Base-by-base conservation (phyloP, 2,797 vertebrate genomes). In the Eulemur rubriventer region DNA sequence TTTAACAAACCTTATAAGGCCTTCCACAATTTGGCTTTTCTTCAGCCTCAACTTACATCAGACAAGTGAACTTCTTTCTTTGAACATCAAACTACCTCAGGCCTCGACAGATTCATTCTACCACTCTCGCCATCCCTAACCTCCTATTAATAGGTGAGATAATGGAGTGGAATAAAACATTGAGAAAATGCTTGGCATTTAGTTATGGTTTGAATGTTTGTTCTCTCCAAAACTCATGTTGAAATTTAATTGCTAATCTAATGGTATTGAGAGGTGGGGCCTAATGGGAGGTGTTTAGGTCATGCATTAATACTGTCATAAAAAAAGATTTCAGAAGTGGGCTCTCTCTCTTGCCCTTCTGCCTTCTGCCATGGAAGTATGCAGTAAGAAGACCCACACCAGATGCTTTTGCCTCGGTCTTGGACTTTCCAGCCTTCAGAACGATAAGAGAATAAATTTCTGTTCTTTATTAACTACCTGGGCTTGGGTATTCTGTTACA, bases 31-130 rank as follows among this genome's bases (percentile, higher is more conserved):
- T 55, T 84, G 84, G 33, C 33, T 73, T 26, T 6, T 89, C 46
- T 83, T 93, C 46, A 94, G 93, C 33, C 57, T 87, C 82, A 95
- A 88, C 69, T 91, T 72, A 78, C 18, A 92, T 35, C 43, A 78
- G 22, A 89, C 16, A 91, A 72, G 20, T 57, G 6, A 88, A 94
- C 33, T 46, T 72, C 28, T 82, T 57, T 79, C 83, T 94, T 61
- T 57, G 80, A 89, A 78, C 41, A 89, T 76, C 46, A 93, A 89
- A 89, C 5, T 76, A 50, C 72, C 61, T 85, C 9, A 26, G n/a
- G 26, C 38, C 35, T 70, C 38, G 24, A 78, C 38, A 87, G 8
- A 83, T 35, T 92, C 83, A 84, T 96, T 79, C 41, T 26, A 78
- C 65, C 11, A 70, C 26, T 28, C 38, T 67, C 63, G 43, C n/a